phyloP scores from a whole-genome alignment of 2,113 vertebrate genomes.

The Chloropsis cyanopogon region DNA sequence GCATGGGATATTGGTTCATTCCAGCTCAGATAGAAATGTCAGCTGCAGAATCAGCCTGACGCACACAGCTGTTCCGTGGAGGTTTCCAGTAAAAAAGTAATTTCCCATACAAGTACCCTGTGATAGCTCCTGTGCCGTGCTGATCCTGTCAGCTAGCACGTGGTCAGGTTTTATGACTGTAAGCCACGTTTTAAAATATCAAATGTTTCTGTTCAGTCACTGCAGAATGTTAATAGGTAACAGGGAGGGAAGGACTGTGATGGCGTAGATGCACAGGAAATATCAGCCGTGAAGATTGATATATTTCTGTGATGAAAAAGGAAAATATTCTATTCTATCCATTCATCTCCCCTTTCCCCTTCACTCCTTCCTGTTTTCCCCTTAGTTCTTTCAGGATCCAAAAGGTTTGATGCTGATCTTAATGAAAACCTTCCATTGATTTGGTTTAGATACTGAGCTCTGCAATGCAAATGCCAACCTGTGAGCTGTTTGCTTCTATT shows the following conservation, averaged over 20 bases:
- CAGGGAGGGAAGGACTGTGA: background rate
- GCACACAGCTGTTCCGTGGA: slow-evolving; percentile 41
- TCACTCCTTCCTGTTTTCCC: background rate
- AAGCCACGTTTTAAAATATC: slow-evolving; percentile 45
- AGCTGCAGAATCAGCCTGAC: slow-evolving; percentile 53
- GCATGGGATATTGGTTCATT: slow-evolving; percentile 54
- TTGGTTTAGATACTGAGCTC: background rate
- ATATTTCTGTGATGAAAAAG: background rate
- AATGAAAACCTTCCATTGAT: slow-evolving; percentile 6
- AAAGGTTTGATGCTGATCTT: slow-evolving; percentile 1
- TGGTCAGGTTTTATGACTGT: slow-evolving; percentile 28
- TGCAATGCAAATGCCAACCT: background rate
- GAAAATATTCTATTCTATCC: background rate
- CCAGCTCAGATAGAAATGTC: slow-evolving; percentile 61
- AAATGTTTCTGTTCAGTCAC: slow-evolving; percentile 4
- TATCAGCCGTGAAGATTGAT: background rate
- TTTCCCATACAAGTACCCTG: slow-evolving; percentile 45
- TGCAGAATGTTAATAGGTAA: slow-evolving; percentile 12
- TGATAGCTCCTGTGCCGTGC: background rate
- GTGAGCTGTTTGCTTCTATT: background rate
- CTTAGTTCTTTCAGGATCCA: background rate
- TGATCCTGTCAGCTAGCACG: slow-evolving; percentile 16
- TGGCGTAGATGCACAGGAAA: background rate
- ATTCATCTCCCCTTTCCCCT: background rate
- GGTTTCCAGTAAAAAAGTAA: slow-evolving; percentile 61